Conservation (phyloP, 2,797 vertebrate genomes). For the Rhynchonycteris naso region DNA sequence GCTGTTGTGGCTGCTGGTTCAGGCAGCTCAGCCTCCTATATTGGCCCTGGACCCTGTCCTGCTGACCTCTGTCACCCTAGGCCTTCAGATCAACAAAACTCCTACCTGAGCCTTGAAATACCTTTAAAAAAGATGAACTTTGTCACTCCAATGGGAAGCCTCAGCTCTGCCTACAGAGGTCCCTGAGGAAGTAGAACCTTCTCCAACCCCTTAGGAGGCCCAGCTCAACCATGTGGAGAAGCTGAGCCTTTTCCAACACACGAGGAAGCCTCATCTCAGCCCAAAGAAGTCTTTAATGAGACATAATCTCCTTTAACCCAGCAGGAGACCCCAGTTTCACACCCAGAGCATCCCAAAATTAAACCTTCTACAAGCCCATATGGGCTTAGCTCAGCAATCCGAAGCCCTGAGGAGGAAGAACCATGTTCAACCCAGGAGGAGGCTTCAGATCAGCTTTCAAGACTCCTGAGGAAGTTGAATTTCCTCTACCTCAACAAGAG, state of each 20-base stretch:
- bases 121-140: not conserved
- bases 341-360: not conserved
- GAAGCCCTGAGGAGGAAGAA: not conserved
- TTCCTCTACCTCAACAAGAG: not conserved
- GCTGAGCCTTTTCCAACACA: too few species aligned
- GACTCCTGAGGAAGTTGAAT: not conserved
- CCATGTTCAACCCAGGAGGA: not conserved
- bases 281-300: not conserved
- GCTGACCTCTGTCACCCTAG: not conserved
- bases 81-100: too few species aligned
- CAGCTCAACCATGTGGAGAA: too few species aligned
- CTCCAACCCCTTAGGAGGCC: not conserved
- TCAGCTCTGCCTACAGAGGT: not conserved
- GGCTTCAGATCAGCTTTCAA: not conserved
- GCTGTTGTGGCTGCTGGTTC: not conserved
- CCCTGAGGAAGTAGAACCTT: not conserved
- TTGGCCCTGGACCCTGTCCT: not conserved
- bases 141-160: not conserved
- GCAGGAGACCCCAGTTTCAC: too few species aligned
- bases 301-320: not conserved
- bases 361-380: not conserved
- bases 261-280: not conserved
- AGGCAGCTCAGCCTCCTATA: not conserved
- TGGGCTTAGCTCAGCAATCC: not conserved
- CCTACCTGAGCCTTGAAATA: not conserved